Base-by-base conservation (phyloP, 2,797 vertebrate species). In the Manis javanica region DNA sequence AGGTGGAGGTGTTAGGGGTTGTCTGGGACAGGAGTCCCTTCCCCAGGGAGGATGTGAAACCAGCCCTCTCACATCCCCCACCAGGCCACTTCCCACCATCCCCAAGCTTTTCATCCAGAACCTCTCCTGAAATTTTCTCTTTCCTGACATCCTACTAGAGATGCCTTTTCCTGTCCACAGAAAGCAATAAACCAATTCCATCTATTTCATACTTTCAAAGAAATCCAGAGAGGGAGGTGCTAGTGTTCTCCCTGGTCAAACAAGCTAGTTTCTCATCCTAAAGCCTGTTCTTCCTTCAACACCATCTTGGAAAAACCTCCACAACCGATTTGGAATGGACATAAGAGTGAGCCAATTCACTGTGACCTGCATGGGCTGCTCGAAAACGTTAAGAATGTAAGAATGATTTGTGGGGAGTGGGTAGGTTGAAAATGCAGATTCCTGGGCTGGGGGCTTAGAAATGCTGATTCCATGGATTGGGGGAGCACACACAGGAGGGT, bases 1-100 rank as follows among this genome's bases (percentile, higher is more conserved):
- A 21, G 18, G 29, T 2, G 7, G 46, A 7, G 55, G 55, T 1
- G 19, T 1, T 0, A 11, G 2, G 18, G 57, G 29, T 1, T 18
- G 16, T 2, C n/a, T 31, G 3, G 19, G 14, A 15, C 7, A 23
- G 29, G 1, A 1, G 5, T 2, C 5, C 26, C 64, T 69, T 55
- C 21, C 15, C 26, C 10, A 2, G 13, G 8, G 7, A 77, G 23
- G 16, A 24, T 7, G 24, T 7, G 14, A 82, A 29, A 10, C 24
- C 15, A 0, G 3, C 49, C 34, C 21, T n/a, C 15, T 68, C 21
- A 49, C 11, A 8, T 59, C 29, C 1, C 1, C 10, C 7, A 4
- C 8, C 37, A 39, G 37, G 37, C 37, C 37, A 39, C 37, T 39
- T 39, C 37, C 37, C 37, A 39, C 37, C 37, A 4, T 72, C 7